These are phyloP conservation scores for Anthophora plumipes DNA, from an alignment of 2,888 invertebrate species.

Conservation along the genomic window DNA sequence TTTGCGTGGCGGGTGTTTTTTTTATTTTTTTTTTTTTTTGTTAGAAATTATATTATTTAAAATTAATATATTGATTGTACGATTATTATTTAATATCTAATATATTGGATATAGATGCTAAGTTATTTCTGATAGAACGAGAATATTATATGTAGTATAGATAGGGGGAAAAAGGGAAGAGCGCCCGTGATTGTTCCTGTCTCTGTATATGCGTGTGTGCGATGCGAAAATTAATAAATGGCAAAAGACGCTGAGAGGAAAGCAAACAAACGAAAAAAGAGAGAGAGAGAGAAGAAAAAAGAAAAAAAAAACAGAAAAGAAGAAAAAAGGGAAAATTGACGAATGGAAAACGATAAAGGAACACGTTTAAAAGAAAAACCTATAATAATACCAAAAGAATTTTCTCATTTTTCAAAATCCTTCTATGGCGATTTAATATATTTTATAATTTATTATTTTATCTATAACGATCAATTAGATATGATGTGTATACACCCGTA, in stretches of 20 bases:
- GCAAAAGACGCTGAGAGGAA: conserved; percentile 27
- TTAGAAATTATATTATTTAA: conserved; percentile 84
- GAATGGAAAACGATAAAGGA: conserved; percentile 48
- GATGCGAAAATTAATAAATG: conserved; percentile 36
- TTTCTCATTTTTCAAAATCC: conserved; percentile 72
- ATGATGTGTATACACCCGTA: conserved; percentile 55
- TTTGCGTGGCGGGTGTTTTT: conserved; percentile 79
- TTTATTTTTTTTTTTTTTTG: too few species aligned
- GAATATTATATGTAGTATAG: conserved; percentile 61
- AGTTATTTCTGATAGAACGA: conserved; percentile 78
- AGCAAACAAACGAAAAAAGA: conserved; percentile 25
- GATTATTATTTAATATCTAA: conserved; percentile 83
- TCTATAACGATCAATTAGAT: conserved; percentile 64
- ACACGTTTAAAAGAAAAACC: conserved; percentile 59
- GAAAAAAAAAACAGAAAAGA: too few species aligned
- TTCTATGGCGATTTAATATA: conserved; percentile 72
- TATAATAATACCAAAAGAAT: conserved; percentile 76
- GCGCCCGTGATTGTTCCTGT: conserved; percentile 67
- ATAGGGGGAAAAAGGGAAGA: conserved; percentile 45
- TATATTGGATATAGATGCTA: conserved; percentile 82
- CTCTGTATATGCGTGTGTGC: conserved; percentile 64
- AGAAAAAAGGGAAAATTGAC: conserved; percentile 30
- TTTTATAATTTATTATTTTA: conserved; percentile 76
- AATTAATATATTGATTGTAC: conserved; percentile 83
- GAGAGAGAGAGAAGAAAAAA: too few species aligned